Percentiles rank a stretch among this genome's conserved stretches.
These are phyloP conservation scores for Zaprionus lachaisei DNA, from an alignment of 1,140 invertebrate genomes.

Conservation along the genomic window DNA sequence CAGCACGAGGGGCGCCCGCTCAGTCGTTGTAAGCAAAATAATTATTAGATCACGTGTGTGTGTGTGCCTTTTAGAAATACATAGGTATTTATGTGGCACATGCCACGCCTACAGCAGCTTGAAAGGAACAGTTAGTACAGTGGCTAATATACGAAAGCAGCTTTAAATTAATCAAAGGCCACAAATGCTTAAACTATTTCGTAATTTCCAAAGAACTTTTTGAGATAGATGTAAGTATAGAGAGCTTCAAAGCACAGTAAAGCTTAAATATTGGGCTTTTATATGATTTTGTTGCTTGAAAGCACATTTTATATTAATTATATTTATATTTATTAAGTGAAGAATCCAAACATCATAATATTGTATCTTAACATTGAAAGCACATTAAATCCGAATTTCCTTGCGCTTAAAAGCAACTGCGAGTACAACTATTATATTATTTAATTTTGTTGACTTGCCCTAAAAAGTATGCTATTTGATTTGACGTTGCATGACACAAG, in stretches of 20 bases:
- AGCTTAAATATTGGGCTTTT: too few species aligned
- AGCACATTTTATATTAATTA: not conserved
- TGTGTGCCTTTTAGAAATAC: conserved; percentile 8
- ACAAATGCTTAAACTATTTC: not conserved
- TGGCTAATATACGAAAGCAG: conserved; percentile 5
- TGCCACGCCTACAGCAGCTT: conserved; percentile 5
- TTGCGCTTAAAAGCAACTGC: not conserved
- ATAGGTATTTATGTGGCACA: conserved; percentile 10
- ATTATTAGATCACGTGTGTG: conserved; percentile 28
- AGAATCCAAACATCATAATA: too few species aligned
- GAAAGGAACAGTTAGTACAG: conserved; percentile 13
- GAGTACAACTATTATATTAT: not conserved
- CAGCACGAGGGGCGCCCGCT: not conserved
- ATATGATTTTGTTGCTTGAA: not conserved
- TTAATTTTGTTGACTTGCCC: not conserved
- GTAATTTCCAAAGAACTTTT: too few species aligned
- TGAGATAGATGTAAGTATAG: not conserved
- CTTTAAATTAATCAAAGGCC: not conserved
- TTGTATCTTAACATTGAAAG: not conserved
- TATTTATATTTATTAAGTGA: too few species aligned
- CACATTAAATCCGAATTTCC: not conserved
- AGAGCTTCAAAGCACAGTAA: not conserved
- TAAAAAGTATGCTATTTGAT: not conserved
- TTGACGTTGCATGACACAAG: not conserved
- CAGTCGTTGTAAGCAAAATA: conserved; percentile 19